These are phyloP conservation scores for Nomada ruficornis DNA, from an alignment of 2,888 invertebrate genomes.

Conservation along the genomic window DNA sequence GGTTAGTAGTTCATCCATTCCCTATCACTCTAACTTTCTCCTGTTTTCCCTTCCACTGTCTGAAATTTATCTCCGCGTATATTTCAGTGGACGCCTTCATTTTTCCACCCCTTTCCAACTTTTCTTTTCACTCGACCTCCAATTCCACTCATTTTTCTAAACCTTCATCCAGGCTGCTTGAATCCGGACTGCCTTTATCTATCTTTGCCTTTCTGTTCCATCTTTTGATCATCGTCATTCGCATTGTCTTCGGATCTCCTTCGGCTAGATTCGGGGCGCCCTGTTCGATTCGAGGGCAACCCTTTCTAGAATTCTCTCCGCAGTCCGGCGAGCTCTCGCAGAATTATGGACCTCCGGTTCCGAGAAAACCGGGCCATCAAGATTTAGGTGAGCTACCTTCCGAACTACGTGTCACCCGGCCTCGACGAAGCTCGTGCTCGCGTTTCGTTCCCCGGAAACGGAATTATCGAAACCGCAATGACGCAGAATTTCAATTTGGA, in stretches of 20 bases:
- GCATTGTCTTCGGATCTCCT: constrained; percentile 29
- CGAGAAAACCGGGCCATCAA: constrained; percentile 63
- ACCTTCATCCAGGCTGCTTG: no score
- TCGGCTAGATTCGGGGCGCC: background rate
- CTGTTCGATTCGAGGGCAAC: constrained; percentile 17
- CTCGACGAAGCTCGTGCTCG: constrained; percentile 12
- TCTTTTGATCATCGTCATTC: no score
- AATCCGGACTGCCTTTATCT: no score
- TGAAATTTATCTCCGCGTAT: constrained; percentile 9
- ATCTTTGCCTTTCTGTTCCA: background rate
- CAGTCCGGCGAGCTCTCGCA: constrained; percentile 38
- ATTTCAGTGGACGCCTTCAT: background rate
- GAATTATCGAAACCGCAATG: constrained; percentile 51
- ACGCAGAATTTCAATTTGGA: constrained; percentile 55
- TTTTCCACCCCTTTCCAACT: background rate
- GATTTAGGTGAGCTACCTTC: constrained; percentile 65
- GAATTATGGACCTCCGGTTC: constrained; percentile 66
- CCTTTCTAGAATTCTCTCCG: constrained; percentile 41
- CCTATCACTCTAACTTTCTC: constrained; percentile 18
- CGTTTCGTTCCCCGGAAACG: constrained; percentile 38
- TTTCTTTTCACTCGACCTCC: constrained; percentile 1
- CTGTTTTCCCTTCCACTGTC: background rate
- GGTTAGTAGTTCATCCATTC: constrained; percentile 47
- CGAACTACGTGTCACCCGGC: constrained; percentile 68
- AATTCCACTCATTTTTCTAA: no score